phyloP scores from a whole-genome alignment of 2,113 vertebrate genomes.

The Pseudois nayaur region DNA sequence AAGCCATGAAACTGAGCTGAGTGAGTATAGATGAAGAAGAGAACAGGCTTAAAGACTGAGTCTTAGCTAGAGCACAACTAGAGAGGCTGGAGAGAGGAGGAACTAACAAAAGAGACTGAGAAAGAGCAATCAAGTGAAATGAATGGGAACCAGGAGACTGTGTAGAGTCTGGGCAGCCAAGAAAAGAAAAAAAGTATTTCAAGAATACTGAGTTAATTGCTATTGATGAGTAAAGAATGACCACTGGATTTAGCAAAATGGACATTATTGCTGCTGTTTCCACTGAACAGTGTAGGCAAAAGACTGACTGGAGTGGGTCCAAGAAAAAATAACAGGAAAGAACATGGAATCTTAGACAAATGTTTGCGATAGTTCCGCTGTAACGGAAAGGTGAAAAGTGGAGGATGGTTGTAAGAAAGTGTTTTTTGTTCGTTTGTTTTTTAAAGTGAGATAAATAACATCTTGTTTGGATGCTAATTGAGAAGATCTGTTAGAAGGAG shows the following conservation, averaged over 20 bases:
- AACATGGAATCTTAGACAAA: not conserved
- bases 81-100: not conserved
- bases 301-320: not conserved
- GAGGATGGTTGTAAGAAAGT: not conserved
- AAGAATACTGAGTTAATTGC: not conserved
- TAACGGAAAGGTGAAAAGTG: not conserved
- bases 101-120: not conserved
- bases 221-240: not conserved
- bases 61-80: not conserved
- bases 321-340: not conserved
- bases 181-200: not conserved
- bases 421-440: not conserved
- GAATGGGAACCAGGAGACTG: not conserved
- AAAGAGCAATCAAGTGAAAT: not conserved
- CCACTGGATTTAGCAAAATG: not conserved
- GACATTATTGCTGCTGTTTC: not conserved
- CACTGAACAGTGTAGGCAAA: not conserved
- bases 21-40: not conserved
- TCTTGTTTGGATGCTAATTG: not conserved
- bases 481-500: not conserved
- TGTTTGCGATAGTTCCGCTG: not conserved
- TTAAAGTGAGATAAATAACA: not conserved
- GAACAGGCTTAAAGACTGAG: not conserved
- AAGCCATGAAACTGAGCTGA: not conserved
- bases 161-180: not conserved